Evolutionary conservation across 1,140 invertebrate genomes (phyloP).

Genomic region (Nasonia giraulti): DNA sequence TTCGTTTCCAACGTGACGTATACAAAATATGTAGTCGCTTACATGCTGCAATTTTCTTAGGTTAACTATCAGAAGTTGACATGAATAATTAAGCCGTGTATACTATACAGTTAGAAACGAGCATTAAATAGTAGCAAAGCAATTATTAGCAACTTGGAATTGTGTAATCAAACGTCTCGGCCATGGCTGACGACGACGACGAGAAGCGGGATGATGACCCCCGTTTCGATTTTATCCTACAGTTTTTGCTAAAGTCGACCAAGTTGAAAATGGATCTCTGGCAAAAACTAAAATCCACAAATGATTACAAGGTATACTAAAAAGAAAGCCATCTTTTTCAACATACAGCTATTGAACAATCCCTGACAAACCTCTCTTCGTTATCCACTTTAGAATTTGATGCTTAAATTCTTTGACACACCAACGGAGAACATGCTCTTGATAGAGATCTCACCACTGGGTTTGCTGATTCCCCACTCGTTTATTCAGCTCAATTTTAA

Average conservation of each 20-base stretch:
- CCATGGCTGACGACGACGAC: conserved; percentile 53
- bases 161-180: not conserved
- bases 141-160: not conserved
- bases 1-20: conserved; percentile 16
- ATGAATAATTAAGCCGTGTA: not conserved
- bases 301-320: conserved; percentile 77
- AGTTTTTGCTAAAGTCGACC: conserved; percentile 62
- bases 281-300: conserved; percentile 82
- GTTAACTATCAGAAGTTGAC: not conserved
- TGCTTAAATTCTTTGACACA: conserved; percentile 80
- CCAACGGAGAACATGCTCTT: conserved; percentile 74
- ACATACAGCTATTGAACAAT: not conserved
- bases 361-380: not conserved
- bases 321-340: not conserved
- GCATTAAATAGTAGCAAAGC: not conserved
- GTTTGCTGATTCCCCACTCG: conserved; percentile 67
- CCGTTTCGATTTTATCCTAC: conserved; percentile 64
- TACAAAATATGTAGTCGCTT: not conserved
- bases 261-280: conserved; percentile 84
- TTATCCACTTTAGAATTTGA: conserved; percentile 41
- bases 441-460: conserved; percentile 74
- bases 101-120: not conserved
- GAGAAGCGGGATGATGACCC: conserved; percentile 63
- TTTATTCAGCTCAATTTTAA: conserved; percentile 72
- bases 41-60: not conserved